Conservation (phyloP, 1,140 invertebrate species). For the Drosophila rhopaloa region DNA sequence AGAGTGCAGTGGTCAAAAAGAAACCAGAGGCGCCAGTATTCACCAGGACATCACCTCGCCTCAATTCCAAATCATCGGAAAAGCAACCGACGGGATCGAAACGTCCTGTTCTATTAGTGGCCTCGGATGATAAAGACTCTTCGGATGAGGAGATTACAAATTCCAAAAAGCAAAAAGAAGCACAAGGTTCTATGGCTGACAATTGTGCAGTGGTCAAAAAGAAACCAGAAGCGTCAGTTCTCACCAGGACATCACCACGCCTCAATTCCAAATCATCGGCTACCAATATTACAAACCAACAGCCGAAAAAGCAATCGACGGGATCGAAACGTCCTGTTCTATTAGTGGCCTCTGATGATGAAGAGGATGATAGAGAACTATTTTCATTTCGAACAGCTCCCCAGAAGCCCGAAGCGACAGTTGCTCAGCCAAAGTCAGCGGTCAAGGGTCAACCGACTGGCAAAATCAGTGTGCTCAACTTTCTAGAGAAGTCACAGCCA, state of each 20-base stretch:
- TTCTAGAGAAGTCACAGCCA: slow-evolving; percentile 54
- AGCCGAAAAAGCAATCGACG: not conserved
- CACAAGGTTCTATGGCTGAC: not conserved
- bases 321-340: not conserved
- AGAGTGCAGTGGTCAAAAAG: not conserved
- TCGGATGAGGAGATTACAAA: slow-evolving; percentile 11
- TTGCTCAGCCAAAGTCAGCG: not conserved
- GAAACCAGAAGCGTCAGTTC: not conserved
- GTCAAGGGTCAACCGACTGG: slow-evolving; percentile 5
- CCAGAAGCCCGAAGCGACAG: not conserved
- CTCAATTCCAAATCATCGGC: slow-evolving; percentile 3
- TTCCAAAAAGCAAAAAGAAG: slow-evolving; percentile 5
- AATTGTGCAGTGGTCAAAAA: not conserved
- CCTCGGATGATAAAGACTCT: slow-evolving; percentile 1
- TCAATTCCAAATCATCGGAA: slow-evolving; percentile 2
- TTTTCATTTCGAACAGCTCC: slow-evolving; percentile 35
- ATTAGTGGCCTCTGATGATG: not conserved
- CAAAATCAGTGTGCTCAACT: slow-evolving; percentile 56
- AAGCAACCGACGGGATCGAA: not conserved
- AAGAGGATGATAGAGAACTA: slow-evolving; percentile 11
- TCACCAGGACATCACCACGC: slow-evolving; percentile 15
- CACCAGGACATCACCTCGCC: slow-evolving; percentile 19
- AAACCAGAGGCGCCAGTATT: not conserved
- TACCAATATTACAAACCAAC: slow-evolving; percentile 9
- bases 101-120: not conserved